Evolutionary conservation across 2,888 invertebrate genomes (phyloP), one percentile per base, ranked within the genome.

Genomic region (Cephus runcator): DNA sequence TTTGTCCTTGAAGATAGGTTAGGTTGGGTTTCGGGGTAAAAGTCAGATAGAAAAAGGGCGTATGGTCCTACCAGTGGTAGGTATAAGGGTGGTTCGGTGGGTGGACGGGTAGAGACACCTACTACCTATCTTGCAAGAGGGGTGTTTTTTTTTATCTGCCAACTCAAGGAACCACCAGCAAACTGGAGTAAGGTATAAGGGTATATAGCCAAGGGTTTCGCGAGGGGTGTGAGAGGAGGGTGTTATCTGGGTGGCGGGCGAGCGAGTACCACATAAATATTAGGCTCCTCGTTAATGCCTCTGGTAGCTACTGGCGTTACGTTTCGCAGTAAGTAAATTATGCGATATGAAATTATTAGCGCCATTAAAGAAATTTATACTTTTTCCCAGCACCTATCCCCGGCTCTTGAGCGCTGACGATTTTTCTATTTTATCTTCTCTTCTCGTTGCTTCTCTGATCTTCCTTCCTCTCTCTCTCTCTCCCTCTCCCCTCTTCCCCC

Each of bases 311-410:
- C 91, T 89, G 89, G 91, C 91, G 91, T 91, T 91, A 91, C 91
- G 91, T 91, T 91, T 91, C 91, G 90, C 91, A 91, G 91, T 91
- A 91, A 91, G 91, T 91, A 91, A 91, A 91, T 91, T 91, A 91
- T 88, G 90, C 91, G 91, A 91, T 91, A 91, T 91, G 91, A 91
- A 91, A 91, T 91, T 91, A 91, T 91, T 91, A 91, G 91, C 89
- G 87, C 89, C 91, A 90, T 91, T 91, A 91, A 91, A 91, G 91
- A 91, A 91, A 91, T 91, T 91, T 91, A 91, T 91, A 91, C 88
- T 89, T 91, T 90, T 91, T 89, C 84, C 83, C 80, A 75, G 75
- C 81, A 79, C 80, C 82, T 79, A 79, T 76, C 79, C 83, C 35
- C 81, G 76, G 81, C 83, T 77, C 76, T 77, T 78, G 73, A 35